These are phyloP conservation scores for Hanleya hanleyi DNA, from an alignment of 2,888 invertebrate genomes.

Conservation along the genomic window DNA sequence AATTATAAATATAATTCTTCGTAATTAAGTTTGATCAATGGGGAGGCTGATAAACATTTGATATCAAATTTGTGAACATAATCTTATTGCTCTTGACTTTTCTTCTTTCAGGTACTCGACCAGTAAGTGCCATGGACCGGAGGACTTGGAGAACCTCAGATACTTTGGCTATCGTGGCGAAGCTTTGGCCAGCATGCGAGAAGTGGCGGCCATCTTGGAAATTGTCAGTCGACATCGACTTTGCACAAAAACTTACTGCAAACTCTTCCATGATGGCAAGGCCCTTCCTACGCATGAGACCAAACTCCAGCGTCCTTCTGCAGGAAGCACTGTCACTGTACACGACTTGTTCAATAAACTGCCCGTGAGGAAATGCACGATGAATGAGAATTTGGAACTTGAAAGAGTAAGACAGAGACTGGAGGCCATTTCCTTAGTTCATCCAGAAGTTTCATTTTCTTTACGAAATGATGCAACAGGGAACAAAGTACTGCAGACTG, in stretches of 20 bases:
- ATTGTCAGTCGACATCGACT: constrained; percentile 77
- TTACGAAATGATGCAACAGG: constrained; percentile 80
- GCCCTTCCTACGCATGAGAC: constrained; percentile 69
- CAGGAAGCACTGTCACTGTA: constrained; percentile 84
- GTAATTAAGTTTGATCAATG: too few relatives aligned
- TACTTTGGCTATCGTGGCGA: constrained; percentile 83
- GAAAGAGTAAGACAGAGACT: constrained; percentile 78
- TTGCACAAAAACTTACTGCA: constrained; percentile 77
- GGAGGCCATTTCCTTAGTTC: constrained; percentile 80
- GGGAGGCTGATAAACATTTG: background rate
- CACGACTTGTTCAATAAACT: constrained; percentile 80
- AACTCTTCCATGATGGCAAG: constrained; percentile 77
- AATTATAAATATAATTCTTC: too few relatives aligned
- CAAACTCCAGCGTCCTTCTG: constrained; percentile 77
- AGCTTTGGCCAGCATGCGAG: constrained; percentile 79
- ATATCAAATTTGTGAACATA: background rate
- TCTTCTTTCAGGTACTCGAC: constrained; percentile 77
- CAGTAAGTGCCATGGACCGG: constrained; percentile 78
- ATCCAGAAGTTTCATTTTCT: constrained; percentile 80
- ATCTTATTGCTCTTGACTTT: too few relatives aligned
- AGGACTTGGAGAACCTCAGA: constrained; percentile 76
- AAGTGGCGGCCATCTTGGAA: constrained; percentile 77
- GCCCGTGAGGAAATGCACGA: constrained; percentile 78
- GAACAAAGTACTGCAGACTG: constrained; percentile 78
- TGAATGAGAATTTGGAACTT: constrained; percentile 77